These are phyloP conservation scores for Drosophila willistoni DNA, from an alignment of 1,140 invertebrate genomes.

Conservation along the genomic window DNA sequence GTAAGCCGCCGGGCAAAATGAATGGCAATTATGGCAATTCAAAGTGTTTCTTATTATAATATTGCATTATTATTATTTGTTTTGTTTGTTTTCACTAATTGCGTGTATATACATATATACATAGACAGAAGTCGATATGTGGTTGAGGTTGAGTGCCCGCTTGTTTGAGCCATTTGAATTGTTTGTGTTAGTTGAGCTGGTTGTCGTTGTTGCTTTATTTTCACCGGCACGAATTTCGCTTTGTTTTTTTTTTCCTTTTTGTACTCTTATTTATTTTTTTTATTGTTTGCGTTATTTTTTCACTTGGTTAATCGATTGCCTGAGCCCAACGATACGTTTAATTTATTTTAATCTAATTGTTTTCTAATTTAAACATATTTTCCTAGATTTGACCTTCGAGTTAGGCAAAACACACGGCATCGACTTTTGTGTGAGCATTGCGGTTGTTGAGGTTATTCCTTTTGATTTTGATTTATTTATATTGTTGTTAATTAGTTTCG, in stretches of 20 bases:
- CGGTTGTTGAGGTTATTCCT: slow-evolving; percentile 16
- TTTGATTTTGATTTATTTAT: slow-evolving; percentile 27
- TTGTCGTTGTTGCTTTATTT: slow-evolving; percentile 45
- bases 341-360: slow-evolving; percentile 82
- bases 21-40: slow-evolving; percentile 59
- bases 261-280: slow-evolving; percentile 45
- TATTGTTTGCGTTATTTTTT: slow-evolving; percentile 40
- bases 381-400: slow-evolving; percentile 66
- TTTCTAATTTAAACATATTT: slow-evolving; percentile 72
- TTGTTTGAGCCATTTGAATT: slow-evolving; percentile 41
- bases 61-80: slow-evolving; percentile 37
- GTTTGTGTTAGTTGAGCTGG: slow-evolving; percentile 18
- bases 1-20: slow-evolving; percentile 43
- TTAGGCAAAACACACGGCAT: slow-evolving; percentile 9
- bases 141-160: slow-evolving; percentile 21
- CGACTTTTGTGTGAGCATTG: slow-evolving; percentile 8
- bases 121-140: slow-evolving; percentile 29
- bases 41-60: slow-evolving; percentile 34
- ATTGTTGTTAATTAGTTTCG: slow-evolving; percentile 43
- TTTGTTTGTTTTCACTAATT: slow-evolving; percentile 65
- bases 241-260: slow-evolving; percentile 19
- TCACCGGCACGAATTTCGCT: slow-evolving; percentile 71
- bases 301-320: slow-evolving; percentile 65
- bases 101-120: slow-evolving; percentile 26
- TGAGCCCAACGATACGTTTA: slow-evolving; percentile 73